Evolutionary conservation across 2,797 vertebrate species (phyloP).

Genomic region (Phoxinus dragarum): DNA sequence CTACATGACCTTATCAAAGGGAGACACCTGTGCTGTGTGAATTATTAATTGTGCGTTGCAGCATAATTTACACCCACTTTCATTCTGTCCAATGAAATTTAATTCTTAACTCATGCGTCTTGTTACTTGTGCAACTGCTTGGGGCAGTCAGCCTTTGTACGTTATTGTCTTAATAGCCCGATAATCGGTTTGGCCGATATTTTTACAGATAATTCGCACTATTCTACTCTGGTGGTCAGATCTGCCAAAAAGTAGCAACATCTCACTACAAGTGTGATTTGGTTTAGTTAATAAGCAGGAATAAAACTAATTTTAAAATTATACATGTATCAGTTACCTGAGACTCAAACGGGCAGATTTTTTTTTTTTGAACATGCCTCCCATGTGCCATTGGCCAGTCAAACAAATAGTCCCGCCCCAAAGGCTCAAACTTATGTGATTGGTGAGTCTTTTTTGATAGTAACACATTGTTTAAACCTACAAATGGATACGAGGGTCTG

Average conservation of each 20-base stretch:
- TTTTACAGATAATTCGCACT: neutral
- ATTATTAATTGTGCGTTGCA: constrained; percentile 42
- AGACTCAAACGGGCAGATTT: neutral
- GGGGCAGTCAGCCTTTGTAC: neutral
- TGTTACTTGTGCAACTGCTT: neutral
- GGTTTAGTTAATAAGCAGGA: no score
- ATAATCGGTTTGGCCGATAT: neutral
- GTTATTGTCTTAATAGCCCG: neutral
- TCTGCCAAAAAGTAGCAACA: no score
- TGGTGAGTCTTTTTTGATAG: neutral
- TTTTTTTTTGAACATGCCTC: neutral
- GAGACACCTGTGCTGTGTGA: constrained; percentile 37
- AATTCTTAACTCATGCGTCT: neutral
- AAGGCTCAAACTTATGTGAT: neutral
- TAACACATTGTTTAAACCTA: no score
- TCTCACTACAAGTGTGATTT: neutral
- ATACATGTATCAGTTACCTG: neutral
- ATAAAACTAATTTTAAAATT: no score
- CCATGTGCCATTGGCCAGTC: neutral
- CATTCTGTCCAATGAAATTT: neutral
- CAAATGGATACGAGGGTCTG: neutral
- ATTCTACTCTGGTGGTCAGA: neutral
- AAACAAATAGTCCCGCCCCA: neutral
- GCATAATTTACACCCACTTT: constrained; percentile 17
- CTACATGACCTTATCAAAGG: constrained; percentile 28